These are phyloP conservation scores for Serinus canaria DNA, from an alignment of 2,113 vertebrate species.

Conservation along the genomic window DNA sequence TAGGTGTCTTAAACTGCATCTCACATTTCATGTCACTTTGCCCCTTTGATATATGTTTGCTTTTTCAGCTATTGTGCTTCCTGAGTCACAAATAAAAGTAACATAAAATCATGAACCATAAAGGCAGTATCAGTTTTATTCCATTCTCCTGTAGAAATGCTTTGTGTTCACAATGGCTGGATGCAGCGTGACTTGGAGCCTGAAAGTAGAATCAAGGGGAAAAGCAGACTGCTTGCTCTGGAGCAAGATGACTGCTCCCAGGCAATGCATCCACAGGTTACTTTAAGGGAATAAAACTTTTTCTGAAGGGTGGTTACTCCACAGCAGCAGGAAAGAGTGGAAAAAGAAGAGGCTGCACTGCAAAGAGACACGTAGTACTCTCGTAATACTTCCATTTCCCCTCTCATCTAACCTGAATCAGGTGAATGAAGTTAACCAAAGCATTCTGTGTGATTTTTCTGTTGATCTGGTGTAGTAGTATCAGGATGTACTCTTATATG, in stretches of 20 bases:
- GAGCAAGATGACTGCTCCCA: not conserved
- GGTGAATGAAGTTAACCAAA: not conserved
- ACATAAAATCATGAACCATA: not conserved
- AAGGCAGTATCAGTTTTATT: not conserved
- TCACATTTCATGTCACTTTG: not conserved
- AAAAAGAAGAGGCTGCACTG: not conserved
- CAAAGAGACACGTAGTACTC: not conserved
- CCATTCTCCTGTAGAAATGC: not conserved
- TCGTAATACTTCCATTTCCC: not conserved
- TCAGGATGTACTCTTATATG: not conserved
- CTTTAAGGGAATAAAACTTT: not conserved
- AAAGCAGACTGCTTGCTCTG: not conserved
- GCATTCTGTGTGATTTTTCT: not conserved
- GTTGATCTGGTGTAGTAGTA: not conserved
- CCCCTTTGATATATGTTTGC: not conserved
- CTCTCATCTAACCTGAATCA: not conserved
- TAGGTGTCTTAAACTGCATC: not conserved
- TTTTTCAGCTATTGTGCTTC: not conserved
- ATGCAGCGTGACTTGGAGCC: not conserved
- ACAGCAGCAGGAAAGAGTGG: not conserved
- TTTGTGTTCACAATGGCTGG: not conserved
- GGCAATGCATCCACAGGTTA: not conserved
- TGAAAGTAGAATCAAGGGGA: not conserved
- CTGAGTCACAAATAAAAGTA: not conserved
- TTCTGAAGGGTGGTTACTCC: not conserved